A percentile compares a stretch with the other conserved stretches of the same genome.
phyloP scores from a whole-genome alignment of 2,797 vertebrate genomes.

The Ataeniobius toweri region DNA sequence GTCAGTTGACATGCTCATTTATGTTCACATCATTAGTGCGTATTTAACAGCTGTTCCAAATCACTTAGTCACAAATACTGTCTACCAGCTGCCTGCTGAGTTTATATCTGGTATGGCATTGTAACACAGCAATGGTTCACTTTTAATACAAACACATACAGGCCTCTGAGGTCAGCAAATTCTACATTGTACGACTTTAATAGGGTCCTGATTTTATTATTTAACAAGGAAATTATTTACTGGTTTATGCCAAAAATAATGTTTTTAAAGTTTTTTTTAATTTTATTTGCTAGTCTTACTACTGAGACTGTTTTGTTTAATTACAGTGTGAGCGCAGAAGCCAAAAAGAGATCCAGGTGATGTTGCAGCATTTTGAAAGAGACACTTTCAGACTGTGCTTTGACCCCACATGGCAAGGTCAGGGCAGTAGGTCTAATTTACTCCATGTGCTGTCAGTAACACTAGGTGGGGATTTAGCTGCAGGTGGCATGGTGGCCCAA shows the following conservation, averaged over 20 bases:
- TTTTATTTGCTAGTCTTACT: background rate
- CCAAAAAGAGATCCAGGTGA: conserved; percentile 25
- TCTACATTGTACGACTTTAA: background rate
- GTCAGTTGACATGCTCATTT: conserved; percentile 7
- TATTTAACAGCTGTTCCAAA: conserved; percentile 8
- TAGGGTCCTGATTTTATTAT: background rate
- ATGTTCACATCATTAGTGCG: background rate
- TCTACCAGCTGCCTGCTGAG: background rate
- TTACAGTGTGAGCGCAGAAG: conserved; percentile 76
- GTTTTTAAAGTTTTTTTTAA: background rate
- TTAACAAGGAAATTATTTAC: background rate
- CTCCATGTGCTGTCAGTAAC: conserved; percentile 82
- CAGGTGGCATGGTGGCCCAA: conserved; percentile 44
- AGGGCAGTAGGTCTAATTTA: conserved; percentile 86
- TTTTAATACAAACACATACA: background rate
- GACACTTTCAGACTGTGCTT: conserved; percentile 84
- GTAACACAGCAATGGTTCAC: background rate
- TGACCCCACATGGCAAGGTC: conserved; percentile 86
- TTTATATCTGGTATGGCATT: background rate
- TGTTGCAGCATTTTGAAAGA: conserved; percentile 77
- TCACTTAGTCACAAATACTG: background rate
- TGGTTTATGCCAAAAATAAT: background rate
- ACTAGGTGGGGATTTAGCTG: conserved; percentile 47
- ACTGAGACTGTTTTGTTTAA: conserved; percentile 63
- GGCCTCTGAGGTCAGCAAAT: background rate